A percentile compares a stretch with the other conserved stretches of the same genome.
Conservation (phyloP, 2,797 vertebrate species). For the Hylomyscus alleni region DNA sequence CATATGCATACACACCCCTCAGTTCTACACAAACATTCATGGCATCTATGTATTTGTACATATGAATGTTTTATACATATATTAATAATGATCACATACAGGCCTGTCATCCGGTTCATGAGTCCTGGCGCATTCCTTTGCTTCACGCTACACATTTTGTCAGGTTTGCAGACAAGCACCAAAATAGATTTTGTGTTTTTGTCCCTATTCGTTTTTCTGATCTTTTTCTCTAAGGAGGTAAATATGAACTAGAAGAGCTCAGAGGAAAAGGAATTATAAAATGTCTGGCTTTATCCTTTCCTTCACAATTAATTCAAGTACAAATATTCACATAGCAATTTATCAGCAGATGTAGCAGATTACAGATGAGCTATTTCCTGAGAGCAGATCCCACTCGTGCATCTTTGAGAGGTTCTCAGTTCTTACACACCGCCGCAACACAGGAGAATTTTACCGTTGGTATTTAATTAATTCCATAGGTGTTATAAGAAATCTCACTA, state of each 20-base stretch:
- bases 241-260: not conserved
- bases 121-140: not conserved
- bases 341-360: slow-evolving; percentile 24
- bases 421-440: not conserved
- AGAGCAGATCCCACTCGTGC: not conserved
- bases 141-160: slow-evolving; percentile 4
- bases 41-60: slow-evolving; percentile 3
- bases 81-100: not conserved
- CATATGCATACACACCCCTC: not conserved
- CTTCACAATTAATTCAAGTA: slow-evolving; percentile 68
- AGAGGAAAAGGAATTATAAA: slow-evolving; percentile 20
- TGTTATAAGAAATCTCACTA: not conserved
- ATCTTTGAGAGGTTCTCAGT: not conserved
- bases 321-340: slow-evolving; percentile 38
- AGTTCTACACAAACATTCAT: not conserved
- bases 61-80: not conserved
- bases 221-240: slow-evolving; percentile 27
- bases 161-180: slow-evolving; percentile 26
- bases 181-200: slow-evolving; percentile 22
- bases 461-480: slow-evolving; percentile 64
- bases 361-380: slow-evolving; percentile 14
- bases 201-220: slow-evolving; percentile 15
- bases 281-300: not conserved
- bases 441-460: slow-evolving; percentile 44
- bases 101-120: not conserved